phyloP scores from a whole-genome alignment of 2,113 vertebrate genomes.

The Paradisaea rubra region DNA sequence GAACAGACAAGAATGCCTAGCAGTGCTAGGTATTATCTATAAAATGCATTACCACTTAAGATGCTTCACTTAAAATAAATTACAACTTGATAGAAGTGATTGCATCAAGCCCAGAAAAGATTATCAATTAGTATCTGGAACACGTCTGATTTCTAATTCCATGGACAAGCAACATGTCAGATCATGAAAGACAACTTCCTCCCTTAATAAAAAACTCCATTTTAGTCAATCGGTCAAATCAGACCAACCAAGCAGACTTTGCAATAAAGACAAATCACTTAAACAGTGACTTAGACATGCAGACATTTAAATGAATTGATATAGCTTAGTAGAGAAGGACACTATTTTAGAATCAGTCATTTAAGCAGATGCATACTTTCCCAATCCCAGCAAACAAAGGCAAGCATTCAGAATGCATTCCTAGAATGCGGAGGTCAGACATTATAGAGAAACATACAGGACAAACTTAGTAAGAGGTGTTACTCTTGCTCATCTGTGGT shows the following conservation, averaged over 20 bases:
- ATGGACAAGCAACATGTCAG: not conserved
- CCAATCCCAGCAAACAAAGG: not conserved
- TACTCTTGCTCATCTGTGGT: not conserved
- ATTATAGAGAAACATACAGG: not conserved
- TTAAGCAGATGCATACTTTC: not conserved
- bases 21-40: not conserved
- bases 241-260: not conserved
- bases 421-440: not conserved
- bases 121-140: not conserved
- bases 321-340: not conserved
- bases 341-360: not conserved
- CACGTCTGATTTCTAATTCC: not conserved
- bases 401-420: not conserved
- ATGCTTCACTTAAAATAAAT: not conserved
- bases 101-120: not conserved
- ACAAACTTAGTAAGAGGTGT: not conserved
- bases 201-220: not conserved
- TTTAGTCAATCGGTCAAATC: not conserved
- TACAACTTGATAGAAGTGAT: not conserved
- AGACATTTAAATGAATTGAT: not conserved
- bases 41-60: not conserved
- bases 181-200: not conserved
- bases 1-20: not conserved
- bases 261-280: not conserved
- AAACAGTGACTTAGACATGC: not conserved